Evolutionary conservation across 1,140 invertebrate genomes (phyloP).

Genomic region (Drosophila erecta): DNA sequence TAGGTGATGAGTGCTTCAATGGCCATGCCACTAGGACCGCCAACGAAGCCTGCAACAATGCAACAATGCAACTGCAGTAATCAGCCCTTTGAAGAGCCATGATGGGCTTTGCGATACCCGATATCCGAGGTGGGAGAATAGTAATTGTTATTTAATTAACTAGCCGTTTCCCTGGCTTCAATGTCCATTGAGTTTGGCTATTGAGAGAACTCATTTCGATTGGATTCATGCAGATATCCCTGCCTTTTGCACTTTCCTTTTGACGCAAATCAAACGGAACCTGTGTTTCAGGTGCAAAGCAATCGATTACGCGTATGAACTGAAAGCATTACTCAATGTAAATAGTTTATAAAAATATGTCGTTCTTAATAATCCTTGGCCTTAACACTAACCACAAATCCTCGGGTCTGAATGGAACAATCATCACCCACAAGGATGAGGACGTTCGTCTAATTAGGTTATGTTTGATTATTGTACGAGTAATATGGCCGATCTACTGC

Average conservation of each 20-base stretch:
- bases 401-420: neutral
- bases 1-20: neutral
- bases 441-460: conserved; percentile 69
- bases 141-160: conserved; percentile 40
- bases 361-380: too few relatives aligned
- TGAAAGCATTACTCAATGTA: too few relatives aligned
- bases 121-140: neutral
- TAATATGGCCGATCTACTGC: conserved; percentile 44
- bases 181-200: neutral
- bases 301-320: too few relatives aligned
- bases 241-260: too few relatives aligned
- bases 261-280: too few relatives aligned
- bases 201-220: neutral
- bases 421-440: neutral
- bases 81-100: conserved; percentile 9
- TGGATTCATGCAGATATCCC: neutral
- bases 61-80: conserved; percentile 16
- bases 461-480: conserved; percentile 78
- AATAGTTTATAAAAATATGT: too few relatives aligned
- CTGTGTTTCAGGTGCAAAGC: too few relatives aligned
- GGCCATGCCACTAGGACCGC: conserved; percentile 45
- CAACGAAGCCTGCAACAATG: conserved; percentile 17
- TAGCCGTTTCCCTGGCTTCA: conserved; percentile 5
- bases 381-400: neutral
- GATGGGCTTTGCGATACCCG: conserved; percentile 3